These are phyloP conservation scores for Pterocles gutturalis DNA, from an alignment of 2,113 vertebrate species.

Conservation along the genomic window DNA sequence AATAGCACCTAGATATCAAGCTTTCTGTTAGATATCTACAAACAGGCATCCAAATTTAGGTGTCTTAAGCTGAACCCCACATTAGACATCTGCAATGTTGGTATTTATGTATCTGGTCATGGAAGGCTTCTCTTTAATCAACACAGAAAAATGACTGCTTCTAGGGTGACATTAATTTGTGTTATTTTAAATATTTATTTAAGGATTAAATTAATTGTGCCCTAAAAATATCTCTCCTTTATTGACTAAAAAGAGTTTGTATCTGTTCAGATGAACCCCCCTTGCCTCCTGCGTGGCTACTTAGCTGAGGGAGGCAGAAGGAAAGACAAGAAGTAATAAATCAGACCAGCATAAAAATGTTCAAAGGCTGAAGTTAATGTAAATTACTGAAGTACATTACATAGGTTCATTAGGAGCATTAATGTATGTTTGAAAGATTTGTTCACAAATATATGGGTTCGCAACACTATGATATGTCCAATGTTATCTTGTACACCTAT, in stretches of 20 bases:
- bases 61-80: not conserved
- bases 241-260: not conserved
- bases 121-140: not conserved
- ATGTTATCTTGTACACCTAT: not conserved
- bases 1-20: not conserved
- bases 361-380: not conserved
- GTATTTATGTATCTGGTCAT: not conserved
- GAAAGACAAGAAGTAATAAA: not conserved
- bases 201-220: not conserved
- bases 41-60: not conserved
- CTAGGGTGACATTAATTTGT: not conserved
- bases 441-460: not conserved
- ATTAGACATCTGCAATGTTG: not conserved
- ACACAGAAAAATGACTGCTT: not conserved
- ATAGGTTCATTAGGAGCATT: not conserved
- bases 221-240: not conserved
- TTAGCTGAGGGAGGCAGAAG: not conserved
- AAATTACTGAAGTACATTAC: not conserved
- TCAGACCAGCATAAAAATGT: not conserved
- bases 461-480: not conserved
- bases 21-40: not conserved
- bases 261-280: not conserved
- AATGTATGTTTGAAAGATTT: not conserved
- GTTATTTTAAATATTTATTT: not conserved
- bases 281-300: not conserved